These are phyloP conservation scores for Erebia epiphron DNA, from an alignment of 2,888 invertebrate species.

Conservation along the genomic window DNA sequence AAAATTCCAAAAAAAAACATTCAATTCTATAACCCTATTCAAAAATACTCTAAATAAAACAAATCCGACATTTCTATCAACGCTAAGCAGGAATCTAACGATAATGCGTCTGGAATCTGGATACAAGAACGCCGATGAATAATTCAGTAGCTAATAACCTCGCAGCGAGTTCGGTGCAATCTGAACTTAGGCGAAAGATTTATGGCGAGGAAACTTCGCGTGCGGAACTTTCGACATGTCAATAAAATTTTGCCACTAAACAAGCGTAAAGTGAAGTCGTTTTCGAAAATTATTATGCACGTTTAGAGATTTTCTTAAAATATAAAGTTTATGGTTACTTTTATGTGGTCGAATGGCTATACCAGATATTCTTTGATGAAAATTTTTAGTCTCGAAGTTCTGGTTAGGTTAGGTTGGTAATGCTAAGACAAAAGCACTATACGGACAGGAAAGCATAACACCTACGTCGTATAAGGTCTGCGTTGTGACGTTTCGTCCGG, in stretches of 20 bases:
- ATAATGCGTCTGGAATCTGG: constrained; percentile 26
- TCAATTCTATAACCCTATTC: too few relatives aligned
- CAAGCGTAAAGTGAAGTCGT: constrained; percentile 18
- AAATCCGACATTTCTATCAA: constrained; percentile 5
- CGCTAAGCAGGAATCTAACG: constrained; percentile 18
- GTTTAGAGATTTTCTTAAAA: constrained; percentile 13
- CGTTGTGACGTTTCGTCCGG: too few relatives aligned
- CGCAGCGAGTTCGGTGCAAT: constrained; percentile 41
- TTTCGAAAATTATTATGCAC: constrained; percentile 20
- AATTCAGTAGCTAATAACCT: constrained; percentile 47
- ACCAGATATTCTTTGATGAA: not conserved
- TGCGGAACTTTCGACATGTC: constrained; percentile 32
- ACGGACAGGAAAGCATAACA: too few relatives aligned
- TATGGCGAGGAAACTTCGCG: constrained; percentile 41
- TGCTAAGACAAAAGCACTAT: too few relatives aligned
- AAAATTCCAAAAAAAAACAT: too few relatives aligned
- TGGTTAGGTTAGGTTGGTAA: too few relatives aligned
- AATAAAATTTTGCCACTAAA: constrained; percentile 31
- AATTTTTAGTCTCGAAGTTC: not conserved
- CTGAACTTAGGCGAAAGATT: constrained; percentile 47
- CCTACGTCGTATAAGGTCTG: too few relatives aligned
- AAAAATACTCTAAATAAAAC: not conserved
- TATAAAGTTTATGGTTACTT: not conserved
- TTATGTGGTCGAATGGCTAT: not conserved
- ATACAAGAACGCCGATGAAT: constrained; percentile 41